Base-by-base conservation (phyloP, 2,113 vertebrate species). In the Sphyrna mokarran region DNA sequence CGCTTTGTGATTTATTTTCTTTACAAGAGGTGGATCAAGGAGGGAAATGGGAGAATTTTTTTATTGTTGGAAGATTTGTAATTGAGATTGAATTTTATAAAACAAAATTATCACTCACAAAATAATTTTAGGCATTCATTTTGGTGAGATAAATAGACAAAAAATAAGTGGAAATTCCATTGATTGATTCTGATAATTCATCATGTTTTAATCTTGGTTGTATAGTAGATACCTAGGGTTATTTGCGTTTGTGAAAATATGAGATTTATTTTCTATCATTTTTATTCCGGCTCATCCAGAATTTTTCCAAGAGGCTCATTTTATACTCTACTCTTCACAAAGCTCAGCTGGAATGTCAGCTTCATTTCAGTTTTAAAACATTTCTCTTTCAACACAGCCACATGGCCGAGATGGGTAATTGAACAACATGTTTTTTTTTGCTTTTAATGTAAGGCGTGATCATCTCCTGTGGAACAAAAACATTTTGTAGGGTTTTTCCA, bases 401-500 rank as follows among this genome's bases (percentile, higher is more conserved):
- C 97, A 97, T 97, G 97, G 97, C 97, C 97, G 98, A 97, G 97
- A 97, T 98, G 97, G 97, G 97, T 96, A 98, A 98, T 98, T 98
- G 97, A 98, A 97, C 97, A 97, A 97, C 96, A 69, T 97, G n/a
- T 66, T 66, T 66, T 98, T 98, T 43, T 97, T 97, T 97, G 97
- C 97, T 97, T 97, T 98, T 97, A 97, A 97, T 93, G 98, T 98
- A 97, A 98, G 97, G 98, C 98, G 97, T 97, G 97, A 98, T 98
- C 98, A 98, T 97, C 96, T 98, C 97, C 97, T 98, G 97, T 98
- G 98, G 98, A 97, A 97, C 97, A 96, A 96, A 96, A 97, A 98
- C 98, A 97, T 98, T 97, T 97, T 97, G 97, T 97, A 97, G 97
- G 98, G 97, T 98, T 98, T 98, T 97, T 98, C 97, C 98, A 97